Conservation (phyloP, 23 tunicate genomes). For the Trididemnum nubilum region DNA sequence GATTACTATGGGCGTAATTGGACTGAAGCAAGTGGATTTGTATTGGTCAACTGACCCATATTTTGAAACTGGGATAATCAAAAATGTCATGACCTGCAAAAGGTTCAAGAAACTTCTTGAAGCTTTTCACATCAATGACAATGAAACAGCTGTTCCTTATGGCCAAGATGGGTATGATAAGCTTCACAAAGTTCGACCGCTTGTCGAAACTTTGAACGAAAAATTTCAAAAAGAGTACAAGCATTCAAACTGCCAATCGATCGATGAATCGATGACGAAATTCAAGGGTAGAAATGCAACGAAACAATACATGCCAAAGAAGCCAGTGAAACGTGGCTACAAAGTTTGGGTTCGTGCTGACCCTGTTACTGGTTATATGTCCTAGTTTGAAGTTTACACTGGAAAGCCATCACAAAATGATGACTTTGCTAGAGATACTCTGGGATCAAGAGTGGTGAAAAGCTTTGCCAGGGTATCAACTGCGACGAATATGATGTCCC, state of each 20-base stretch:
- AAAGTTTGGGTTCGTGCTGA: constrained; percentile 41
- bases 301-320: constrained; percentile 28
- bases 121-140: constrained; percentile 24
- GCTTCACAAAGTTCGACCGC: constrained; percentile 18
- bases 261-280: constrained; percentile 27
- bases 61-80: background rate
- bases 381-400: constrained; percentile 30
- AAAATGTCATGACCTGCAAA: constrained; percentile 26
- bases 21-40: background rate
- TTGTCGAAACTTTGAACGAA: background rate
- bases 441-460: constrained; percentile 4
- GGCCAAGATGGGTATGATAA: constrained; percentile 20
- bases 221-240: constrained; percentile 27
- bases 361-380: constrained; percentile 22
- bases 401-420: constrained; percentile 6
- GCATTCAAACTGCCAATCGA: constrained; percentile 1
- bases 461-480: background rate
- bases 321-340: constrained; percentile 10
- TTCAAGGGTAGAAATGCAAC: constrained; percentile 17
- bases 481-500: background rate
- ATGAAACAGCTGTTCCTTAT: constrained; percentile 2
- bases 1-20: too few relatives aligned
- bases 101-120: constrained; percentile 8
- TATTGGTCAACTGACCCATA: background rate
- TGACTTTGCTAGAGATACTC: background rate